Base-by-base conservation (phyloP, 2,797 vertebrate species). In the Novumbra hubbsi region DNA sequence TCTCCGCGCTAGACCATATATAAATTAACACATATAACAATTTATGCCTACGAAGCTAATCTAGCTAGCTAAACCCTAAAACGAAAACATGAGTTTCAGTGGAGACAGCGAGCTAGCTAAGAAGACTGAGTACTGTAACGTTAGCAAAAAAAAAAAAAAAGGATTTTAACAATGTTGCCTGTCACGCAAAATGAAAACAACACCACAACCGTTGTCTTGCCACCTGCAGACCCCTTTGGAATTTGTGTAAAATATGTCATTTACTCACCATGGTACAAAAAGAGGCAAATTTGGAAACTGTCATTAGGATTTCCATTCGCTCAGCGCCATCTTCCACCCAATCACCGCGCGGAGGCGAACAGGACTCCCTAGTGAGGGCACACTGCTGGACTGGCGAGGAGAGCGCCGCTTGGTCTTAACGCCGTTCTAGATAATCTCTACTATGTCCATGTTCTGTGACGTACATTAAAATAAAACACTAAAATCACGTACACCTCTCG, bases 251-350 rank as follows among this genome's bases (percentile, higher is more conserved):
- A 52, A 60, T n/a, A 21, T 16, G 30, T 64, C 32, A 73, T 79
- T 72, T 69, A 89, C 96, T 94, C 92, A 97, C 96, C 96, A 97
- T 98, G 96, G 96, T 98, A 98, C 96, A 98, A 96, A 97, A 96
- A 92, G 96, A 97, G 93, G 95, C 96, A 94, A 98, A 95, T 95
- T 96, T 98, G 93, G 96, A 97, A 94, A 98, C 95, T 94, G 96
- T 98, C 96, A 98, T 98, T 95, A 98, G 96, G 95, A 97, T 97
- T 97, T 98, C 96, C 96, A 97, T 97, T 95, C 96, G 95, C 94
- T 94, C 94, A 95, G 94, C 95, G 97, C 96, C 97, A 97, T 98
- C 96, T 97, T 97, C 95, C 92, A 94, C 93, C 92, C 93, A 93
- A 93, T 93, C 92, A 89, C 93, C 86, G 93, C 89, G 92, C 90